phyloP scores from a whole-genome alignment of 2,888 invertebrate genomes.

The Melieria crassipennis region DNA sequence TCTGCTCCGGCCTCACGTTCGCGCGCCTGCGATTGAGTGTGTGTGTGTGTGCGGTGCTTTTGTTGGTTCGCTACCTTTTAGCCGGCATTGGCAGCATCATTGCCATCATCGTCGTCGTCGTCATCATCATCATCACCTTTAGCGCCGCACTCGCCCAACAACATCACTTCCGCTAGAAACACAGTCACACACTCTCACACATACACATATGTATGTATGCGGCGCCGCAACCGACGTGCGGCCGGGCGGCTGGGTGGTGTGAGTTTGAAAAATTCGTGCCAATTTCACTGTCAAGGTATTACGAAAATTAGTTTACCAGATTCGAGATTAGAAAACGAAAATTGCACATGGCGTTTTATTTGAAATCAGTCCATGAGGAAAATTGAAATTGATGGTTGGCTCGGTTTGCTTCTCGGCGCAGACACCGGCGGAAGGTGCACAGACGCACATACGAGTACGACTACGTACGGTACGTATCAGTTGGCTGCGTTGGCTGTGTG shows the following conservation, averaged over 20 bases:
- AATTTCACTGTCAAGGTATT: conserved; percentile 64
- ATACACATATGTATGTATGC: neutral
- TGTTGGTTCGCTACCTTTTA: neutral
- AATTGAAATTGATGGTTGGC: conserved; percentile 62
- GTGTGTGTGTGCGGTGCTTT: neutral
- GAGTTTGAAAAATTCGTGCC: conserved; percentile 50
- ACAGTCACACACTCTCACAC: conserved; percentile 9
- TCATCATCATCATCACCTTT: conserved; percentile 24
- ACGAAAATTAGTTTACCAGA: conserved; percentile 63
- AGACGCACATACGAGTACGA: too few species aligned
- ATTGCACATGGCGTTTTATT: conserved; percentile 47
- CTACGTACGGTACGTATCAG: too few species aligned
- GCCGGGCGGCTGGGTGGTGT: neutral
- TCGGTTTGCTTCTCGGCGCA: neutral
- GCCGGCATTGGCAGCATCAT: neutral
- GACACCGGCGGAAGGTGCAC: neutral
- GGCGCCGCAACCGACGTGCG: conserved; percentile 10
- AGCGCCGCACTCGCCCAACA: conserved; percentile 22
- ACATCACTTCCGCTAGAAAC: conserved; percentile 8
- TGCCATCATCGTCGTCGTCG: conserved; percentile 20
- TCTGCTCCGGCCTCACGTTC: neutral
- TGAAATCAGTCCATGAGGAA: conserved; percentile 49
- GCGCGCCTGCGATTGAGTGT: neutral
- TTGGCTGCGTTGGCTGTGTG: too few species aligned
- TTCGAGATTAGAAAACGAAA: conserved; percentile 48